phyloP scores from a whole-genome alignment of 2,888 invertebrate species.

The Drosophila neonasuta region DNA sequence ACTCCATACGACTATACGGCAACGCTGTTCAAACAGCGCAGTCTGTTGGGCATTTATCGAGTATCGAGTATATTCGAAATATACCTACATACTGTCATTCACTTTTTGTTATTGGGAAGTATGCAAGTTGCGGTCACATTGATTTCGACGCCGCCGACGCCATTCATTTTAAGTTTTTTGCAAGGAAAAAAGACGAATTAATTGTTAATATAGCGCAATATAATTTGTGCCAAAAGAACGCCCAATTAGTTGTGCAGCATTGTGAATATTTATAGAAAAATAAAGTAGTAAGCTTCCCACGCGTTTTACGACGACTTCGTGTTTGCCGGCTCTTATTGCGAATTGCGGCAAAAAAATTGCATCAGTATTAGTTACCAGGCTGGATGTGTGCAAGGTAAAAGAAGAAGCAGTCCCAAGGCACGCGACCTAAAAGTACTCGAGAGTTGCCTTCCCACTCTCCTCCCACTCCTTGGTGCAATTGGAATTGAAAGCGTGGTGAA shows the following conservation, averaged over 20 bases:
- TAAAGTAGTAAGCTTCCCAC: not conserved
- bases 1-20: not conserved
- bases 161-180: constrained; percentile 49
- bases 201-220: constrained; percentile 6
- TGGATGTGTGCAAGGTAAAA: constrained; percentile 27
- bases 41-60: constrained; percentile 1
- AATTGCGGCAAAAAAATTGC: constrained; percentile 50
- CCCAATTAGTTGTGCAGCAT: constrained; percentile 4
- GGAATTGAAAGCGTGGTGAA: constrained; percentile 7
- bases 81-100: not conserved
- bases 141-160: constrained; percentile 50
- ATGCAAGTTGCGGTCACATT: not conserved
- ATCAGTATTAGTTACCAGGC: constrained; percentile 56
- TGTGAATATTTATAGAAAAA: not conserved
- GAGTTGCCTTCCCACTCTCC: not conserved
- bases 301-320: not conserved
- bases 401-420: constrained; percentile 21
- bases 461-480: not conserved
- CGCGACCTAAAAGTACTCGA: constrained; percentile 16
- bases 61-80: not conserved
- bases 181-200: constrained; percentile 17
- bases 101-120: not conserved
- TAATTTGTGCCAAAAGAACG: constrained; percentile 13
- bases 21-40: not conserved
- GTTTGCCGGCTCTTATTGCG: constrained; percentile 47